Evolutionary conservation across 2,888 invertebrate species (phyloP).

Genomic region (Syrphus vitripennis): DNA sequence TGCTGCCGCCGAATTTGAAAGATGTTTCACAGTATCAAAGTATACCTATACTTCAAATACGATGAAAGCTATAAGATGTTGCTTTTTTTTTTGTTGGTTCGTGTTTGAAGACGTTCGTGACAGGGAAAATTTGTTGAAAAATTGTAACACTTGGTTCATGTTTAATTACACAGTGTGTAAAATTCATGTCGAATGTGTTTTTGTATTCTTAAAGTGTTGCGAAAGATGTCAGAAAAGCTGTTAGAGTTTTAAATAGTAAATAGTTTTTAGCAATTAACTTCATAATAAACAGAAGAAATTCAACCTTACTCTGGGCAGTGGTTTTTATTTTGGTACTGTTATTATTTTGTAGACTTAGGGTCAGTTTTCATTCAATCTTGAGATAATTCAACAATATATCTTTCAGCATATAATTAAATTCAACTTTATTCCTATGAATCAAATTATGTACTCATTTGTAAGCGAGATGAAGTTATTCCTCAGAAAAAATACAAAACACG

Average conservation of each 20-base stretch:
- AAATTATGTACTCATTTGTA: too few relatives aligned
- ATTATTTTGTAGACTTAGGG: too few relatives aligned
- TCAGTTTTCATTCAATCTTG: too few relatives aligned
- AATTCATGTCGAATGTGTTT: slow-evolving; percentile 56
- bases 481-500: too few relatives aligned
- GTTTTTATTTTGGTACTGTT: too few relatives aligned
- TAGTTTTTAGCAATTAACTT: too few relatives aligned
- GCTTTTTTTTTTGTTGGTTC: slow-evolving; percentile 8
- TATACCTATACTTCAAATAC: background rate
- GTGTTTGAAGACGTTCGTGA: slow-evolving; percentile 60
- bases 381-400: too few relatives aligned
- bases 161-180: slow-evolving; percentile 56
- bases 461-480: too few relatives aligned
- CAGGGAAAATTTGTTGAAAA: slow-evolving; percentile 58
- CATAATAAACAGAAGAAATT: too few relatives aligned
- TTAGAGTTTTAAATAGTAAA: background rate
- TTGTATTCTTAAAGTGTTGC: slow-evolving; percentile 28
- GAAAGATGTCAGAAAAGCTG: background rate
- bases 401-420: too few relatives aligned
- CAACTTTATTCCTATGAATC: too few relatives aligned
- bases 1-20: slow-evolving; percentile 26
- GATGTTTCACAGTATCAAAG: slow-evolving; percentile 30
- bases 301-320: too few relatives aligned
- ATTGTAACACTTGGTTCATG: slow-evolving; percentile 59
- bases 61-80: slow-evolving; percentile 41